Base-by-base conservation (phyloP, 2,888 invertebrate species). In the Hymenopus coronatus region DNA sequence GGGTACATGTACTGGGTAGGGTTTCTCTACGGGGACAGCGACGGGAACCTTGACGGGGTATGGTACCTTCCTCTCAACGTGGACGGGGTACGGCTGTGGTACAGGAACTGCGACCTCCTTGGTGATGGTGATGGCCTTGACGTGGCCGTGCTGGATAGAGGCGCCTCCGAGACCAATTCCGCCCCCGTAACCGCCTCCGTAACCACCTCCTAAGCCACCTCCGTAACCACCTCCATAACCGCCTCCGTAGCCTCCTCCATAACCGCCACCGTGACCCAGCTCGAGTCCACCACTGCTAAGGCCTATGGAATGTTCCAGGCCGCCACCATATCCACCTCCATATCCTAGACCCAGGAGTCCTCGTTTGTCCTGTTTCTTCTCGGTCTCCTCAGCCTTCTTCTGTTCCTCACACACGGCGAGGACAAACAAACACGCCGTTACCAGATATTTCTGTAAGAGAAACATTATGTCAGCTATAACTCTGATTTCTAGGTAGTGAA, bases 1-100 rank as follows among this genome's bases (percentile, higher is more conserved):
- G 82, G 96, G 96, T 90, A 97, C 95, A 92, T 97, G 90, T 33
- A 90, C 90, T 27, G 89, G 90, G 88, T 90, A 90, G 20, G 90
- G 90, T 33, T 89, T 89, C 87, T 89, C 96, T 33, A 95, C 95
- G 14, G 90, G 90, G 6, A 90, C 90, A 6, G 84, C 82, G 89
- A 96, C 96, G 91, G 95, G 94, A 88, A 95, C 93, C 90, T 93
- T 93, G 81, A 89, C 92, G 0, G 91, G 90, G 89, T 92, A 92
- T n/a, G 91, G 93, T 27, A 93, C 88, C 90, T 93, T 92, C 91
- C 93, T 93, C 88, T 93, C 93, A 14, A 89, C 89, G 12, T 81
- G 30, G 0, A 93, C 93, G n/a, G 93, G 93, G 88, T 93, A 93
- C 0, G 93, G 93, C 7, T 92, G 92, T 0, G 93, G 93, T 15